Evolutionary conservation across 2,113 vertebrate genomes (phyloP).

Genomic region (Muscicapa adusta): DNA sequence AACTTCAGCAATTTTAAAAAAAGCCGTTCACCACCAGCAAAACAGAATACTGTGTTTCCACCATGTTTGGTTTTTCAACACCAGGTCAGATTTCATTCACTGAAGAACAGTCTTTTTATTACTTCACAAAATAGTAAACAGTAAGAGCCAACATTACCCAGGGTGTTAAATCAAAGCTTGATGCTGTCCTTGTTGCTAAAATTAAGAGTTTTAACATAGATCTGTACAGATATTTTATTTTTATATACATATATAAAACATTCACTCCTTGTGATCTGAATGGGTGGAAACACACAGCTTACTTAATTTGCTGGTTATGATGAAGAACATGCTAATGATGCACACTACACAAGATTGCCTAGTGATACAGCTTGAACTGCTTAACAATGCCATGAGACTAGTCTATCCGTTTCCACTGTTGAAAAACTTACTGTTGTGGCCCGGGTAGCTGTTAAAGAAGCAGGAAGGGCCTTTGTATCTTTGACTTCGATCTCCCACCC

Average conservation of each 20-base stretch:
- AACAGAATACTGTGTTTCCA: neutral
- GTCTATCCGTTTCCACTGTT: neutral
- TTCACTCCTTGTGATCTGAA: neutral
- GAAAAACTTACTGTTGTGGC: neutral
- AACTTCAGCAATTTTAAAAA: neutral
- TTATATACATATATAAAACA: neutral
- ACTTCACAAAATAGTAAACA: neutral
- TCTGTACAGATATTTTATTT: neutral
- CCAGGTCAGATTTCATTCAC: neutral
- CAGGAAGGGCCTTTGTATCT: no score
- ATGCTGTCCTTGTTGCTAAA: neutral
- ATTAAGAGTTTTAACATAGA: neutral
- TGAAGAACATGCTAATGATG: accelerated
- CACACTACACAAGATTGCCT: neutral
- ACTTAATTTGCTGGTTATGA: neutral
- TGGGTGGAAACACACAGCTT: neutral
- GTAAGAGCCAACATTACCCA: neutral
- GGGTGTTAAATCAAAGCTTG: neutral
- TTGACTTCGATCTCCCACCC: no score
- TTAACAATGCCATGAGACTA: no score
- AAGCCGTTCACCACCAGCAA: neutral
- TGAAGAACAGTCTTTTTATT: neutral
- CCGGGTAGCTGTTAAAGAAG: no score
- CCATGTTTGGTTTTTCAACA: neutral
- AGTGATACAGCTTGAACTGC: neutral